Percentiles rank a stretch among this genome's conserved stretches.
Conservation (phyloP, 2,888 invertebrate genomes). For the Halocaridina rubra region DNA sequence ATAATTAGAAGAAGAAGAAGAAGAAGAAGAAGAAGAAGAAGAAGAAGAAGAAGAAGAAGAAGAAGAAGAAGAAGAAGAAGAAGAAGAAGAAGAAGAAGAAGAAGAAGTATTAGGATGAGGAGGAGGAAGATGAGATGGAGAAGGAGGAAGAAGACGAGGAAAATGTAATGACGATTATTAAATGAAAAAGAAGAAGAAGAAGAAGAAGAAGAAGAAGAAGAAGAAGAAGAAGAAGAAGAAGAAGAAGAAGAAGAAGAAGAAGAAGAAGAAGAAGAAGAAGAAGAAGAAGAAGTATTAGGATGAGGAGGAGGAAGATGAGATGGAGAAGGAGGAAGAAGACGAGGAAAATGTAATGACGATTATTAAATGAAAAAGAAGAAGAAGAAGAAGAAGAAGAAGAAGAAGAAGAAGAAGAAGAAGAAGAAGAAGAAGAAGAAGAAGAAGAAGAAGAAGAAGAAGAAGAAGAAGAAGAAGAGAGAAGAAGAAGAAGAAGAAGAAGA, state of each 20-base stretch:
- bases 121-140: background rate
- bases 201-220: background rate
- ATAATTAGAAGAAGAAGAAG: no score
- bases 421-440: background rate
- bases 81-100: background rate
- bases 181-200: background rate
- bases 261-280: background rate
- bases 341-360: background rate
- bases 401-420: background rate
- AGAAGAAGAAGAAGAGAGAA: background rate
- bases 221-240: background rate
- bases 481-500: background rate
- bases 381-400: background rate
- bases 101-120: background rate
- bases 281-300: background rate
- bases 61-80: background rate
- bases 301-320: background rate
- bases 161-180: background rate
- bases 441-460: background rate
- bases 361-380: background rate
- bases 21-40: background rate
- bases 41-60: background rate
- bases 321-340: background rate
- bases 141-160: background rate
- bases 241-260: background rate